Evolutionary conservation across 2,113 vertebrate genomes (phyloP).

Genomic region (Mungos mungo): DNA sequence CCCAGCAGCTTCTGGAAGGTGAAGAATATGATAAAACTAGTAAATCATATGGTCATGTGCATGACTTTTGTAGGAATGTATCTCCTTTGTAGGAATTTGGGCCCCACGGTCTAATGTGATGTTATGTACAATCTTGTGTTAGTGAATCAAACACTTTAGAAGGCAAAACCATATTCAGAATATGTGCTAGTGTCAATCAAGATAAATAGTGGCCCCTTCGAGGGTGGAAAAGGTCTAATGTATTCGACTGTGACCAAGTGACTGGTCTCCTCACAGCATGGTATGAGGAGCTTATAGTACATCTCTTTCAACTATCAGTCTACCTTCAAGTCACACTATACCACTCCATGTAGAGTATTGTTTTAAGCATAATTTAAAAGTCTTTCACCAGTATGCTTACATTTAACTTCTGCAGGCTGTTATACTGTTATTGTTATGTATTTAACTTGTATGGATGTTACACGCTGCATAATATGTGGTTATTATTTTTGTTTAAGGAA

Average conservation of each 20-base stretch:
- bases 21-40: not conserved
- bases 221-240: not conserved
- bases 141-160: not conserved
- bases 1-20: not conserved
- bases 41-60: not conserved
- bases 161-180: not conserved
- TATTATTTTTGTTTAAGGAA: constrained; percentile 3
- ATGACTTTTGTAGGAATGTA: not conserved
- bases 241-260: not conserved
- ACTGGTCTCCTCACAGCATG: not conserved
- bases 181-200: not conserved
- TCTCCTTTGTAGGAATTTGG: not conserved
- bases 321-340: not conserved
- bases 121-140: not conserved
- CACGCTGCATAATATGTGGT: not conserved
- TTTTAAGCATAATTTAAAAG: not conserved
- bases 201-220: not conserved
- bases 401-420: not conserved
- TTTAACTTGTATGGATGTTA: not conserved
- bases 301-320: not conserved
- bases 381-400: not conserved
- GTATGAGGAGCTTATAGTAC: not conserved
- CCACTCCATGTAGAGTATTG: not conserved
- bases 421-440: not conserved
- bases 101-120: not conserved